Evolutionary conservation across 2,113 vertebrate genomes (phyloP), one percentile per base, ranked within the genome.

Genomic region (Ibidorhyncha struthersii): DNA sequence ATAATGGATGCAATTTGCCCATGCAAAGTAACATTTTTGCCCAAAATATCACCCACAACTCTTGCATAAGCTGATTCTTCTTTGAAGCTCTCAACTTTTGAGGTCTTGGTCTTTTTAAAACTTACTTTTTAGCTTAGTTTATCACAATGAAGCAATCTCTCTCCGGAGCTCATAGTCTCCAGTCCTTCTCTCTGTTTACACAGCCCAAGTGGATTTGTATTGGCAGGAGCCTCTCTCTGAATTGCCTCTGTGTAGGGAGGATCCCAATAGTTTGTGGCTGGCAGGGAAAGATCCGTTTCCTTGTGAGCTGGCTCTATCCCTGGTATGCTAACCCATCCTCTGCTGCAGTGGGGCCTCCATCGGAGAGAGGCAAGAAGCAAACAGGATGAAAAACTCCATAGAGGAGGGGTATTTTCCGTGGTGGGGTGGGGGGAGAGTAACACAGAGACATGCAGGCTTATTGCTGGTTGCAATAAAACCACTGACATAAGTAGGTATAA

Each of bases 351-450:
- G 6, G 22, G 4, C 21, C 41, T 67, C 30, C 12, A 8, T 30
- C 12, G 8, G 25, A 86, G 61, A 29, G 21, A 50, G 13, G 25
- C 1, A 8, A 29, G 49, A 63, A 78, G 34, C 2, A 71, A 89
- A 59, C 2, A 29, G 14, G 11, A 7, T 84, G 27, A 67, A 67
- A 81, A 50, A 58, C 16, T 45, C 32, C 3, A 4, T 7, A 50
- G 52, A n/a, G 19, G 8, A 40, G 7, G 3, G n/a, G 2, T 59
- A 6, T 49, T 36, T 67, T 67, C 27, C 9, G 4, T 3, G 7
- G 3, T 40, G 10, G 8, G 2, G 1, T n/a, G 13, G 4, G 9
- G 18, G 3, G 2, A 17, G 27, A 14, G 12, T 16, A 18, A 29
- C 20, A 47, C 2, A 45, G 32, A 50, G n/a, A 47, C 8, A 45